These are phyloP conservation scores for Heliconius hewitsoni DNA, from an alignment of 1,140 invertebrate species.

Conservation along the genomic window DNA sequence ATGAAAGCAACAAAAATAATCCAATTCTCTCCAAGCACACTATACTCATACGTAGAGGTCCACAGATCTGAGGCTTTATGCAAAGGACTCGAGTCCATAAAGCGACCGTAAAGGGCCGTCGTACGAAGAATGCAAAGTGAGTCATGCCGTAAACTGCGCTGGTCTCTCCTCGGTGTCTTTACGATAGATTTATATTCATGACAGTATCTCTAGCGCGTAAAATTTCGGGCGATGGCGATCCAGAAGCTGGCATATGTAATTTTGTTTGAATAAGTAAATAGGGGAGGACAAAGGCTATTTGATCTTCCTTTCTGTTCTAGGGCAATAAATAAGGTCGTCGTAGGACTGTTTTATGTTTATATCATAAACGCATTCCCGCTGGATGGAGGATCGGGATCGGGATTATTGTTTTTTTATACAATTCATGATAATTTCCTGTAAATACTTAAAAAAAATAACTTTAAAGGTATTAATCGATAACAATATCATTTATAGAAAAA, in stretches of 20 bases:
- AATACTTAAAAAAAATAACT: background rate
- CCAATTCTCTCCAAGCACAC: slow-evolving; percentile 13
- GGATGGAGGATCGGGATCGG: slow-evolving; percentile 31
- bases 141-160: slow-evolving; percentile 73
- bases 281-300: slow-evolving; percentile 79
- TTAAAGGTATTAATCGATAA: background rate
- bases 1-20: slow-evolving; percentile 34
- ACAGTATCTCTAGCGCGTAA: slow-evolving; percentile 78
- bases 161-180: slow-evolving; percentile 71
- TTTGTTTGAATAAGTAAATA: slow-evolving; percentile 81
- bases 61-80: slow-evolving; percentile 62
- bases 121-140: slow-evolving; percentile 80
- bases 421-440: too few relatives aligned
- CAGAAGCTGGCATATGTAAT: slow-evolving; percentile 80
- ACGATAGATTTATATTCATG: slow-evolving; percentile 81
- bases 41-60: slow-evolving; percentile 23
- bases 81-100: slow-evolving; percentile 77
- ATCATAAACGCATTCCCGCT: slow-evolving; percentile 69
- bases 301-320: slow-evolving; percentile 69
- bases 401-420: too few relatives aligned
- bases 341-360: slow-evolving; percentile 71
- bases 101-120: slow-evolving; percentile 72
- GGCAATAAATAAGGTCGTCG: slow-evolving; percentile 71
- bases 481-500: background rate
- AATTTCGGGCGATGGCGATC: slow-evolving; percentile 79